Percentiles rank a stretch among this genome's conserved stretches.
Evolutionary conservation across 1,140 invertebrate genomes (phyloP).

Genomic region (Mactra quadrangularis): DNA sequence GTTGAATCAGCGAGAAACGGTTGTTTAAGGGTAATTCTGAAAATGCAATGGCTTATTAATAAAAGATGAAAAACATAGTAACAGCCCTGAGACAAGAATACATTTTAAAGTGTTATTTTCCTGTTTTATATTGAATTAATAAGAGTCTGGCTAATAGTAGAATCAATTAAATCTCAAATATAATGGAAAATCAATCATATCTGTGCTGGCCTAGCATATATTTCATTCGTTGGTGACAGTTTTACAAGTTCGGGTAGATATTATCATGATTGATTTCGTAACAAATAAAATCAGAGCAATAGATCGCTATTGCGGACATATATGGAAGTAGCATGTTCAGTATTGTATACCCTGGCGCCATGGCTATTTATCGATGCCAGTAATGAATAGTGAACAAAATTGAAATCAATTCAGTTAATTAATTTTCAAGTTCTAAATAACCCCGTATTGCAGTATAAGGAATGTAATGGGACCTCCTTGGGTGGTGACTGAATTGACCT

Average conservation of each 20-base stretch:
- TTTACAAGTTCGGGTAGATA: conserved; percentile 43
- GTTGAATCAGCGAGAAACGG: too few species aligned
- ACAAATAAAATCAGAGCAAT: conserved; percentile 19
- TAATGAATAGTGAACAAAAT: conserved; percentile 32
- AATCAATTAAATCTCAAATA: conserved; percentile 59
- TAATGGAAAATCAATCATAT: conserved; percentile 60
- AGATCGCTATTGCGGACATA: conserved; percentile 24
- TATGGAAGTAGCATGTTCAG: conserved; percentile 9
- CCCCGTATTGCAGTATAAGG: too few species aligned
- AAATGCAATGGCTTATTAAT: conserved; percentile 18
- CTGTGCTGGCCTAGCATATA: conserved; percentile 35
- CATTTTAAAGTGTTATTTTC: conserved; percentile 57
- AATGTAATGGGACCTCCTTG: too few species aligned
- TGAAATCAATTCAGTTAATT: conserved; percentile 39
- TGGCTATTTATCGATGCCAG: conserved; percentile 19
- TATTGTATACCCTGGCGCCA: conserved; percentile 39
- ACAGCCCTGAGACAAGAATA: conserved; percentile 16
- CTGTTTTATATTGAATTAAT: conserved; percentile 47
- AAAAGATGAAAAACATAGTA: conserved; percentile 34
- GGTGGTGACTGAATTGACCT: too few species aligned
- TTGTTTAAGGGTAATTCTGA: too few species aligned
- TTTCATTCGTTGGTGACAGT: conserved; percentile 50
- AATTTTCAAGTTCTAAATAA: conserved; percentile 30
- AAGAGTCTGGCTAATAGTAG: conserved; percentile 38
- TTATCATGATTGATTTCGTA: conserved; percentile 52